Evolutionary conservation across 2,797 vertebrate species (phyloP).

Genomic region (Cryptoblepharus egeriae): DNA sequence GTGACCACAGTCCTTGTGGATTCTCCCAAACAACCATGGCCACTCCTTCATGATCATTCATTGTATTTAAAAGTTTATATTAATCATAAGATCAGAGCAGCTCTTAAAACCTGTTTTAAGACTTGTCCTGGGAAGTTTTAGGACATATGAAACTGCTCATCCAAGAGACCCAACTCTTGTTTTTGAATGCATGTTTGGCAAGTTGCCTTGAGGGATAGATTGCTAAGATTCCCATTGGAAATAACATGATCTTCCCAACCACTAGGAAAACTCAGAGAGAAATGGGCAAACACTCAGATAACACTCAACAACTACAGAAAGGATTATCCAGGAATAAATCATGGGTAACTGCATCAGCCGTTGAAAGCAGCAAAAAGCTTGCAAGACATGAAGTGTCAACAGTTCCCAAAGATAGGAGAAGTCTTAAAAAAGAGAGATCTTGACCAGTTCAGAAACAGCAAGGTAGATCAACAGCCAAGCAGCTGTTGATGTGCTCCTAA

Average conservation of each 20-base stretch:
- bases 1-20: background rate
- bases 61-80: background rate
- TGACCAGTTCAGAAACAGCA: constrained; percentile 6
- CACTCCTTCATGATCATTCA: no score
- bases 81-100: background rate
- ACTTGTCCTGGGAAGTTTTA: background rate
- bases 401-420: background rate
- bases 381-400: background rate
- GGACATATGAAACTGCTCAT: background rate
- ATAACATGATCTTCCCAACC: background rate
- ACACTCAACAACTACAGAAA: background rate
- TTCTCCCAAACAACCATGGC: background rate
- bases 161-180: background rate
- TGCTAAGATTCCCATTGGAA: background rate
- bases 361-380: background rate
- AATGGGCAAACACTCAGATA: background rate
- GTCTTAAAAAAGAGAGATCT: background rate
- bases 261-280: background rate
- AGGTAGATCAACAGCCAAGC: background rate
- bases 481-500: background rate
- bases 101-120: background rate
- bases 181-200: background rate
- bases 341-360: background rate
- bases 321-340: constrained; percentile 9
- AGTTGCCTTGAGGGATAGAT: background rate